Base-by-base conservation (phyloP, 2,113 vertebrate species). In the Monopterus albus region DNA sequence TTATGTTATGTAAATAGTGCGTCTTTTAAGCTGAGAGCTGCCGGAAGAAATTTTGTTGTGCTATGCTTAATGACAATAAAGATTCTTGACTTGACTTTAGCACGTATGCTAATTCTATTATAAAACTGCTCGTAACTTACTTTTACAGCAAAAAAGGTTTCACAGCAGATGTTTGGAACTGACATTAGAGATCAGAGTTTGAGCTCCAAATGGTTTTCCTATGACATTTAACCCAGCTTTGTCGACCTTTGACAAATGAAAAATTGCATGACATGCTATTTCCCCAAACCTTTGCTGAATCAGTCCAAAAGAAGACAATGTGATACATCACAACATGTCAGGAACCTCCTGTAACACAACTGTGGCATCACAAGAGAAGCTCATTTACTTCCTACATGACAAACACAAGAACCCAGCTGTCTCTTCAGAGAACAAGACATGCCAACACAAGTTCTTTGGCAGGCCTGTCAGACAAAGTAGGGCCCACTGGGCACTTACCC, bases 351-450 rank as follows among this genome's bases (percentile, higher is more conserved):
- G 63, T 53, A 60, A 63, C 45, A 47, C 60, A 38, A 14, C 49
- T 1, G 40, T 11, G 43, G 20, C 56, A 46, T 64, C n/a, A 12
- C 23, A 25, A 58, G 36, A 61, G 15, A 57, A 18, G 51, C 58
- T 75, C 58, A 21, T 70, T 77, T 45, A 38, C 64, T 81, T 79
- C 79, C 69, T 50, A 18, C 63, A 2, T 35, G 26, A 21, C 14
- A 9, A 42, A 72, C 57, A 58, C 29, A 2, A 51, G 67, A 73
- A 61, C 45, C 69, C 45, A 57, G 57, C 80, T 83, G 85, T 72
- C 80, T 85, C 82, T 84, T 90, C 86, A 88, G 84, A 88, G 83
- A 71, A 43, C 72, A 46, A 78, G 74, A 81, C 83, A 76, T 65
- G 45, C 89, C 85, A 86, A 76, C 85, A 78, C 31, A 1, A 64